A percentile compares a stretch with the other conserved stretches of the same genome.
Conservation (phyloP, 2,888 invertebrate genomes). For the Zaprionus bogoriensis region DNA sequence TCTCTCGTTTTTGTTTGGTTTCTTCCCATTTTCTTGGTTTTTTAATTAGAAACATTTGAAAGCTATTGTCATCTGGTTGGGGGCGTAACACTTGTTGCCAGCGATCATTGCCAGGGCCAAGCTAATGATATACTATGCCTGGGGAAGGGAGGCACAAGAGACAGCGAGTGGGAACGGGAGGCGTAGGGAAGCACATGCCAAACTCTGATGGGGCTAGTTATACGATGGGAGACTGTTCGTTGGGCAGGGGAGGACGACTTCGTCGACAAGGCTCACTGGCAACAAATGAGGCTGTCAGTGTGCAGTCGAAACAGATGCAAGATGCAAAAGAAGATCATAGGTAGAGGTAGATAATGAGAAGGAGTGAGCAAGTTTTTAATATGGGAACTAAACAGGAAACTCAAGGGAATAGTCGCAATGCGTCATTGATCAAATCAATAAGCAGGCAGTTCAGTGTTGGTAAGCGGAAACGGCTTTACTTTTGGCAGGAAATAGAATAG, state of each 20-base stretch:
- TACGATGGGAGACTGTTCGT: not conserved
- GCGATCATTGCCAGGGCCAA: slow-evolving; percentile 64
- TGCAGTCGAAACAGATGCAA: slow-evolving; percentile 17
- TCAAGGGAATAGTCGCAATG: no score
- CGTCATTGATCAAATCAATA: no score
- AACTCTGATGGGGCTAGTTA: slow-evolving; percentile 19
- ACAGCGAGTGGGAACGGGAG: slow-evolving; percentile 1
- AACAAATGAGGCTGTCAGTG: slow-evolving; percentile 69
- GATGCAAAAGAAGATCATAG: not conserved
- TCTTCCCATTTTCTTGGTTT: slow-evolving; percentile 32
- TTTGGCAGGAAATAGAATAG: no score
- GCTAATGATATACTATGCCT: slow-evolving; percentile 48
- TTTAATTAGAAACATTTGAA: slow-evolving; percentile 77
- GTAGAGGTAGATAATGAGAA: not conserved
- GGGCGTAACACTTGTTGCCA: slow-evolving; percentile 66
- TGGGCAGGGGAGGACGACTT: slow-evolving; percentile 21
- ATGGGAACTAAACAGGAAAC: no score
- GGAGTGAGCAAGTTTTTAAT: not conserved
- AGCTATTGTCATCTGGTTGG: slow-evolving; percentile 64
- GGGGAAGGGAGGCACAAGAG: not conserved
- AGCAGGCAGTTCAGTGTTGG: no score
- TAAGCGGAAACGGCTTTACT: no score
- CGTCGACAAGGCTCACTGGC: slow-evolving; percentile 58
- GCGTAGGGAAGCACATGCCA: slow-evolving; percentile 7
- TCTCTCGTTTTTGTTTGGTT: slow-evolving; percentile 5